Conservation (phyloP, 2,113 vertebrate genomes). For the Pleuronectes platessa region DNA sequence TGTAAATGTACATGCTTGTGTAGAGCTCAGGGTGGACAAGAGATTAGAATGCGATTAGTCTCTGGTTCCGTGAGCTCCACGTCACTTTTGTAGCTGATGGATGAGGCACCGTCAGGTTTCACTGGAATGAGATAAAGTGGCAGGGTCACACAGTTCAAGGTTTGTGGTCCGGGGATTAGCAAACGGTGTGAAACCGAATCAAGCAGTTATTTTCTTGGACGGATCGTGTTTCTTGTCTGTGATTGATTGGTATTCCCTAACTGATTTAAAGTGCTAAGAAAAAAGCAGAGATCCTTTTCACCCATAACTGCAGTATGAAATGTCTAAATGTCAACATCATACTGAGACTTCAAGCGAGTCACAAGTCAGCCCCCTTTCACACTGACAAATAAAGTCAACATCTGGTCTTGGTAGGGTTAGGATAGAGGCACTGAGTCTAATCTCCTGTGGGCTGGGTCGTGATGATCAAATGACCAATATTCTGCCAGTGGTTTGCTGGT, state of each 20-base stretch:
- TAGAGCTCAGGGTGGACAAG: constrained; percentile 38
- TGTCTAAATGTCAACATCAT: constrained; percentile 10
- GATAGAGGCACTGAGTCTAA: not conserved
- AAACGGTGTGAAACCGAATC: constrained; percentile 48
- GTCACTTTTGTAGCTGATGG: constrained; percentile 41
- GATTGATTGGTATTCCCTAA: constrained; percentile 53
- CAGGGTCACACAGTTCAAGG: constrained; percentile 50
- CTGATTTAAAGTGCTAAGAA: constrained; percentile 14
- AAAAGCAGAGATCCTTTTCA: constrained; percentile 5
- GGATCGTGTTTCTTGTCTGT: constrained; percentile 38
- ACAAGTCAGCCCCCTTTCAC: no score
- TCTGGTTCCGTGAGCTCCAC: constrained; percentile 28
- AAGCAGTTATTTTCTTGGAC: constrained; percentile 36
- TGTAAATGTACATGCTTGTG: constrained; percentile 29
- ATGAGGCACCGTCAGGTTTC: constrained; percentile 43
- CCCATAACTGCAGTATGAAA: constrained; percentile 7
- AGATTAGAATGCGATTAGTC: constrained; percentile 59
- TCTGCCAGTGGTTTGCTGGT: no score
- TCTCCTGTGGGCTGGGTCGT: not conserved
- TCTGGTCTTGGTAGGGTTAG: constrained; percentile 8
- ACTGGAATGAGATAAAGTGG: constrained; percentile 39
- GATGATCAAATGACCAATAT: no score
- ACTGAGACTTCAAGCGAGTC: no score
- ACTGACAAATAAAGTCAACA: not conserved
- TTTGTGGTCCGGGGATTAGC: constrained; percentile 47